Percentiles rank a stretch among this genome's conserved stretches.
These are phyloP conservation scores for Tiphia femorata DNA, from an alignment of 2,888 invertebrate genomes.

Conservation along the genomic window DNA sequence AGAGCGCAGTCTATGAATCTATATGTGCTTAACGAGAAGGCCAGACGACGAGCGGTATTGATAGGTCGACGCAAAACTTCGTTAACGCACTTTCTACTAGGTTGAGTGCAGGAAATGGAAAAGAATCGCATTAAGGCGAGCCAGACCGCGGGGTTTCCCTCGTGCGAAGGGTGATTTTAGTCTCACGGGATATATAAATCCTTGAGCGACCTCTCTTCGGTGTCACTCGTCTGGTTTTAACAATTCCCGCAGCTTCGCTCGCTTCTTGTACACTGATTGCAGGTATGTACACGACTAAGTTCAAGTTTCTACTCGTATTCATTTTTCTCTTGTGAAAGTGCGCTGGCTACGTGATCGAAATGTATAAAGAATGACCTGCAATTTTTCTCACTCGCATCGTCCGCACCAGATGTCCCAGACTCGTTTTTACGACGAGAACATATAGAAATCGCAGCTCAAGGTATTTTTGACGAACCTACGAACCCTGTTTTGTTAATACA, in stretches of 20 bases:
- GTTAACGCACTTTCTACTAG: background rate
- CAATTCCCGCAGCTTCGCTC: conserved; percentile 38
- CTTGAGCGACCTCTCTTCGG: conserved; percentile 34
- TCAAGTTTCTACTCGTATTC: background rate
- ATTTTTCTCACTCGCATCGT: no score
- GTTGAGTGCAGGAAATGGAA: background rate
- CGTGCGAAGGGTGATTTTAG: conserved; percentile 46
- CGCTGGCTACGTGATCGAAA: no score
- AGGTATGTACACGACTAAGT: conserved; percentile 35
- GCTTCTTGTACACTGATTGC: conserved; percentile 22
- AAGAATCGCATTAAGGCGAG: conserved; percentile 59
- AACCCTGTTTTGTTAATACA: no score
- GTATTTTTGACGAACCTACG: no score
- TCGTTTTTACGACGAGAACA: no score
- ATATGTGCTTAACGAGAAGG: background rate
- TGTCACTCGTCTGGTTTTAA: conserved; percentile 45
- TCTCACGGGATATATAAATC: conserved; percentile 46
- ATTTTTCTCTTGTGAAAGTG: no score
- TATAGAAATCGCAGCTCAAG: no score
- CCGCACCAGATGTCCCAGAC: no score
- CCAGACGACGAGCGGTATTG: background rate
- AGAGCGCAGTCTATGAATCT: no score
- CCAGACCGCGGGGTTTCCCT: conserved; percentile 46
- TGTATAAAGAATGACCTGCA: no score
- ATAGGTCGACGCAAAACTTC: background rate